A percentile compares a stretch with the other conserved stretches of the same genome.
Evolutionary conservation across 2,113 vertebrate species (phyloP).

Genomic region (Chlamydotis undulata): DNA sequence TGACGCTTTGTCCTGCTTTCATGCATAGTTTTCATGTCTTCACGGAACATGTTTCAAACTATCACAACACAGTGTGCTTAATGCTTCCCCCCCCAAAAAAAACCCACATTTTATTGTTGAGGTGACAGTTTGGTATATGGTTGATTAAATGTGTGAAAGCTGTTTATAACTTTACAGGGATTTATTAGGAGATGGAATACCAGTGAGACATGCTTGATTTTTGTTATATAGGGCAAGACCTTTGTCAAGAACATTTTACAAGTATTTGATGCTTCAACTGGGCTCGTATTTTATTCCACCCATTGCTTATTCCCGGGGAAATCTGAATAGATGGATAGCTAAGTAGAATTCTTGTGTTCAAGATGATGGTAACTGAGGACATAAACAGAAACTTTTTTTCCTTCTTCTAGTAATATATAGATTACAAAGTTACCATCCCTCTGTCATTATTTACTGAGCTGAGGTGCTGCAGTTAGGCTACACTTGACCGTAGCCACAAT

Average conservation of each 20-base stretch:
- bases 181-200: neutral
- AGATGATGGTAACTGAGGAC: neutral
- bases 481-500: neutral
- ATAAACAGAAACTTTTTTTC: neutral
- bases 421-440: fast-evolving
- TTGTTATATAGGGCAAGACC: neutral
- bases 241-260: neutral
- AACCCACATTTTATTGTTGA: neutral
- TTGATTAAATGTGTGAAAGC: neutral
- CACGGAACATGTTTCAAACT: neutral
- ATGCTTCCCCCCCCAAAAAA: neutral
- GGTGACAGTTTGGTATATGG: neutral
- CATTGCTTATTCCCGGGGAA: neutral
- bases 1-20: neutral
- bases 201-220: neutral
- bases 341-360: neutral
- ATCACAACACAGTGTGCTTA: neutral
- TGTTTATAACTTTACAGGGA: neutral
- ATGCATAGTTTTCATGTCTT: neutral
- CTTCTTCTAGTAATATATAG: neutral
- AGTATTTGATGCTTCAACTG: neutral
- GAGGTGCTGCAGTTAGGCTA: neutral
- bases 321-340: neutral
- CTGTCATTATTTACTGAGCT: neutral
- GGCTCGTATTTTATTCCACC: neutral